Evolutionary conservation across 2,888 invertebrate genomes (phyloP).

Genomic region (Fragum fragum): DNA sequence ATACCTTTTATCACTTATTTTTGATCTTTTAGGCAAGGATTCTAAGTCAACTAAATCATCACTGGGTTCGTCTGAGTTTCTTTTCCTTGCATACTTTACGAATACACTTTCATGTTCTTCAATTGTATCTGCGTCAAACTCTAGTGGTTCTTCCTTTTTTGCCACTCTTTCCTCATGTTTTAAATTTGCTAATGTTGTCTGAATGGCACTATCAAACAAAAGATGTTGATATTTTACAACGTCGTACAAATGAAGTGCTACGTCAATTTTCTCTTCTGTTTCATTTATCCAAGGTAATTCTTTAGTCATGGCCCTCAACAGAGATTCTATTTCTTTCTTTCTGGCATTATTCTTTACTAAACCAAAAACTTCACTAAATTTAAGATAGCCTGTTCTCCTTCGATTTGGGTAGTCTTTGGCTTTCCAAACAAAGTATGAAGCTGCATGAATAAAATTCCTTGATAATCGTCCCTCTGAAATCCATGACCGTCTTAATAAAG

Average conservation of each 20-base stretch:
- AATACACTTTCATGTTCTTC: slow-evolving; percentile 14
- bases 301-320: slow-evolving; percentile 34
- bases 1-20: not conserved
- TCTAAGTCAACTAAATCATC: not conserved
- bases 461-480: slow-evolving; percentile 27
- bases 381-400: slow-evolving; percentile 1
- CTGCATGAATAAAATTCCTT: slow-evolving; percentile 3
- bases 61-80: not conserved
- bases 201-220: slow-evolving; percentile 34
- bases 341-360: not conserved
- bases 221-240: slow-evolving; percentile 40
- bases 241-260: slow-evolving; percentile 32
- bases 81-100: not conserved
- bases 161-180: slow-evolving; percentile 7
- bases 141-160: not conserved
- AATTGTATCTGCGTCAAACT: not conserved
- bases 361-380: slow-evolving; percentile 37
- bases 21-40: slow-evolving; percentile 12
- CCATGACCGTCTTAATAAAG: slow-evolving; percentile 24
- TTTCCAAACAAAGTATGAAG: slow-evolving; percentile 46
- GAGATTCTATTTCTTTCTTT: slow-evolving; percentile 19
- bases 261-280: slow-evolving; percentile 19
- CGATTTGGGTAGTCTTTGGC: slow-evolving; percentile 14
- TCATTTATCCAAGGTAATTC: slow-evolving; percentile 49
- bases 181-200: slow-evolving; percentile 21